Percentiles rank a stretch among this genome's conserved stretches.
Evolutionary conservation across 2,888 invertebrate species (phyloP).

Genomic region (Diachrysia chrysitis): DNA sequence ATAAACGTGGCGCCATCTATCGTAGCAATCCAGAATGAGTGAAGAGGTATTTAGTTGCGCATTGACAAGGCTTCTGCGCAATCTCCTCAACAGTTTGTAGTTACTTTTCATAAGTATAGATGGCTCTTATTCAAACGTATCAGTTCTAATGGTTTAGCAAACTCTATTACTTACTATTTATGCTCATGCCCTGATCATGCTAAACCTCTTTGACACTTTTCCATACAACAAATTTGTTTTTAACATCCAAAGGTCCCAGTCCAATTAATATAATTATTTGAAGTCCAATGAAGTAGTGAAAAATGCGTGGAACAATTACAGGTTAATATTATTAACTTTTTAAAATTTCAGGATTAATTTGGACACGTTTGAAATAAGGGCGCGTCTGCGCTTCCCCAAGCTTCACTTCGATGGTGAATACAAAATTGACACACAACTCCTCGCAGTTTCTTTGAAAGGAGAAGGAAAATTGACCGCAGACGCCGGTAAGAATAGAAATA

Average conservation of each 20-base stretch:
- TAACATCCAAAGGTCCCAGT: too few relatives aligned
- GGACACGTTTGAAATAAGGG: conserved; percentile 81
- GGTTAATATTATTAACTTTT: not conserved
- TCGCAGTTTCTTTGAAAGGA: conserved; percentile 89
- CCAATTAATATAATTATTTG: too few relatives aligned
- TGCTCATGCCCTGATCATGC: too few relatives aligned
- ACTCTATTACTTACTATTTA: not conserved
- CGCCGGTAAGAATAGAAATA: conserved; percentile 76
- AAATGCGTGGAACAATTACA: too few relatives aligned
- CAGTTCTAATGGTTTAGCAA: not conserved
- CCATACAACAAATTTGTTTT: not conserved
- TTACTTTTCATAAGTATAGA: not conserved
- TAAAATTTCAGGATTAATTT: conserved; percentile 83
- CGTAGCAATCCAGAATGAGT: not conserved
- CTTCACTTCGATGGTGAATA: conserved; percentile 89
- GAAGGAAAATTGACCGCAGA: conserved; percentile 90
- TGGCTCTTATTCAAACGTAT: not conserved
- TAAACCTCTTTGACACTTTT: too few relatives aligned
- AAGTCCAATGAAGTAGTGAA: too few relatives aligned
- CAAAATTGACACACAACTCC: conserved; percentile 87
- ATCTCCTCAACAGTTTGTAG: not conserved
- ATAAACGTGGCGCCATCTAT: not conserved
- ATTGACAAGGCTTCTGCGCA: not conserved
- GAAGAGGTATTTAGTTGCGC: not conserved
- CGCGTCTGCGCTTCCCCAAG: conserved; percentile 86